Evolutionary conservation across 2,888 invertebrate genomes (phyloP), one percentile per base, ranked within the genome.

Genomic region (Stenchaetothrips biformis): DNA sequence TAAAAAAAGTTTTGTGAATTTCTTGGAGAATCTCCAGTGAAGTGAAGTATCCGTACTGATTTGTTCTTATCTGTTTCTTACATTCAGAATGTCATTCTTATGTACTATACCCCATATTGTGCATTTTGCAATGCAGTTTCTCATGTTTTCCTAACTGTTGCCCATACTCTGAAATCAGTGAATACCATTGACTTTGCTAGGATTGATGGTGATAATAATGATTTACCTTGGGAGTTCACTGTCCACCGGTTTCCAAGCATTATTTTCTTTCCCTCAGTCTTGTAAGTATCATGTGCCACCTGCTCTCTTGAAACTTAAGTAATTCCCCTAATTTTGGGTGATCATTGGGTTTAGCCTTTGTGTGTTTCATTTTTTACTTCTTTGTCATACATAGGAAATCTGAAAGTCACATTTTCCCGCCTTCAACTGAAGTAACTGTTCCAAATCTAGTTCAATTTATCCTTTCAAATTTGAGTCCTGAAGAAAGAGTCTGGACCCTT

Each of bases 151-250:
- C 87, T 93, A 81, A 90, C 90, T 78, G 90, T 92, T 80, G 91
- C 93, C 80, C 90, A 91, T 84, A 89, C 92, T 86, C 89, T 92
- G 82, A 85, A 88, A 81, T 84, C 88, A 84, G 87, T 89, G 83
- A 86, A 88, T 82, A 85, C 87, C 81, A 83, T 92, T 8, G 84
- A 87, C 81, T 92, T 93, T 84, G 90, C 91, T 37, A 89, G 94
- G 25, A 91, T 97, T 62, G 94, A 97, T 88, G 94, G 93, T 27
- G 92, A 93, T 84, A 88, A 90, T 0, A 96, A 97, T 89, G 95
- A 95, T 87, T 89, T 97, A 83, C 94, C 95, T 0, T 96, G 96
- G 95, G 92, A 93, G 86, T 94, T 91, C 86, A 93, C 93, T 77
- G 93, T 94, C 88, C 91, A 92, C 82, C 88, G 88, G 80, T 93